Conservation (phyloP, 2,888 invertebrate genomes). For the Protula sp. region DNA sequence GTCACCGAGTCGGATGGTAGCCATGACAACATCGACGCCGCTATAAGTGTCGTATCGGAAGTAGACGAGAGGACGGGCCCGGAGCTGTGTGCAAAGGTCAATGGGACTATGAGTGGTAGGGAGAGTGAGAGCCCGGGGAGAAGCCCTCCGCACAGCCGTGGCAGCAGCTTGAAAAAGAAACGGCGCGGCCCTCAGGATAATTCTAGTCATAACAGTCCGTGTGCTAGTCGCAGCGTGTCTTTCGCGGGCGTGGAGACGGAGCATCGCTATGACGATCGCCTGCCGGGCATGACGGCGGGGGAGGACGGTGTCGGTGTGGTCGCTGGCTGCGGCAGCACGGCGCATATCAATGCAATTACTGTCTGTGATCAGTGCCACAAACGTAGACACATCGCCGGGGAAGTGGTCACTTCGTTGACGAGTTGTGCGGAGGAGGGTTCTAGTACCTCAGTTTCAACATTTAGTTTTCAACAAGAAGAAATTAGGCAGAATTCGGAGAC, state of each 20-base stretch:
- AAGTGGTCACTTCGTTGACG: background rate
- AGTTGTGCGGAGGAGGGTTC: background rate
- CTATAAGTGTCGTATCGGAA: background rate
- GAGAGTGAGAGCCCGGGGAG: background rate
- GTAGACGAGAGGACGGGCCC: background rate
- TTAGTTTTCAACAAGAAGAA: too few relatives aligned
- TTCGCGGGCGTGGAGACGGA: background rate
- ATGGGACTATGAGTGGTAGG: background rate
- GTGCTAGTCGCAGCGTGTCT: background rate
- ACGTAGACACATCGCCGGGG: background rate
- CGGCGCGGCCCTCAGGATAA: too few relatives aligned
- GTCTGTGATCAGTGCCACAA: background rate
- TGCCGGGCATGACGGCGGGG: too few relatives aligned
- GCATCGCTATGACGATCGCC: background rate
- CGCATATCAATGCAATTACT: background rate
- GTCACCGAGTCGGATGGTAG: constrained; percentile 12
- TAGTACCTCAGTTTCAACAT: too few relatives aligned
- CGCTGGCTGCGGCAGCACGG: background rate
- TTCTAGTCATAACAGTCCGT: too few relatives aligned
- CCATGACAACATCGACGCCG: constrained; percentile 2
- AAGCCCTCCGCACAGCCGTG: background rate
- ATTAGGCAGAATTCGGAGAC: too few relatives aligned
- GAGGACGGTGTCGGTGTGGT: background rate
- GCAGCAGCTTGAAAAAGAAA: too few relatives aligned
- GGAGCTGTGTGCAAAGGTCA: background rate